Base-by-base conservation (phyloP, 2,113 vertebrate genomes). In the Leptobrachium ailaonicum region DNA sequence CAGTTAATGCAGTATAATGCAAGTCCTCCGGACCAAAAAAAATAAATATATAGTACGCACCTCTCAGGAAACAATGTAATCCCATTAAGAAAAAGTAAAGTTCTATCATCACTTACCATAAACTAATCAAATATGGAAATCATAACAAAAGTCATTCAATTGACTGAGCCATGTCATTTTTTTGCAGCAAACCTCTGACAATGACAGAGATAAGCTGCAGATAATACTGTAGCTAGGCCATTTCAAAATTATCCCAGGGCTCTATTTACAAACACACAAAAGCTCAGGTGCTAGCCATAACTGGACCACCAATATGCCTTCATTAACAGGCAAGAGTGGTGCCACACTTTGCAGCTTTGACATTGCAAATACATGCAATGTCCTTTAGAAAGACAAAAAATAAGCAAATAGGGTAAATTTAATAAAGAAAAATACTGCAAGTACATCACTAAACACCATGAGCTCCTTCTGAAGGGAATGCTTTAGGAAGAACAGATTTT, bases 401-500 rank as follows among this genome's bases (percentile, higher is more conserved):
- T 41, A 73, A 6, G 68, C 73, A 69, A 41, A 47, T 13, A 47
- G 44, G 20, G 20, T 32, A 32, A 32, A 32, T 32, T 32, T 66
- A 72, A 69, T 71, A 54, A 43, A 80, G 47, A 73, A 67, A 67
- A 73, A 43, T 94, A 95, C 89, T 93, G 92, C 90, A 94, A 96
- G 91, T 96, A 96, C 94, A 95, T 94, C 95, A 96, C 94, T 95
- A 95, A 96, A 95, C 95, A 96, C 95, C 94, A 90, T 92, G 93
- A 96, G 95, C 94, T 93, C 90, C 89, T 89, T 94, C 93, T 95
- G 95, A 96, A 95, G 94, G 93, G 94, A 97, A 94, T 94, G 92
- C 91, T 94, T 93, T 92, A 94, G 95, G 95, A 96, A 98, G 95
- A 97, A 95, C 95, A 93, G 94, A 98, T 96, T 97, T 88, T 90